These are phyloP conservation scores for Maniola hyperantus DNA, from an alignment of 2,888 invertebrate species.

Conservation along the genomic window DNA sequence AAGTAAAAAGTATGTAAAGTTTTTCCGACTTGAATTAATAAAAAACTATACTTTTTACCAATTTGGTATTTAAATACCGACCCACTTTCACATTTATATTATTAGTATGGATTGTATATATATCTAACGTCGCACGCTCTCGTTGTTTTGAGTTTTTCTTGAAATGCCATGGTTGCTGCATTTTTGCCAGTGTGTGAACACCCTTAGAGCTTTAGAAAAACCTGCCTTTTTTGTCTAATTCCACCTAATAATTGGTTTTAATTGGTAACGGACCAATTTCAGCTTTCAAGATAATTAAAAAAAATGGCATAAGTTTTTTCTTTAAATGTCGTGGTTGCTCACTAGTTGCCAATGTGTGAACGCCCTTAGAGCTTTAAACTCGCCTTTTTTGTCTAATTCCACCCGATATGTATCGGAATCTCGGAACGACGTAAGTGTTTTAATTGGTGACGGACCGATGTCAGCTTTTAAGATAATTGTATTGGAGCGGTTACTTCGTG, in stretches of 20 bases:
- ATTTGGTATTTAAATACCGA: too few relatives aligned
- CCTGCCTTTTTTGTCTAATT: slow-evolving; percentile 42
- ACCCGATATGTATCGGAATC: slow-evolving; percentile 39
- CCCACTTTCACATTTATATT: too few relatives aligned
- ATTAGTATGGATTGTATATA: too few relatives aligned
- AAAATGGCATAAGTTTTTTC: too few relatives aligned
- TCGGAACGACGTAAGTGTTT: slow-evolving; percentile 39
- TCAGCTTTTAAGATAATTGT: slow-evolving; percentile 40
- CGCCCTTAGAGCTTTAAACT: slow-evolving; percentile 32
- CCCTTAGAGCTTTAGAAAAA: slow-evolving; percentile 34
- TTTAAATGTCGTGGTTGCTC: too few relatives aligned
- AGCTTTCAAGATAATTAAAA: slow-evolving; percentile 40
- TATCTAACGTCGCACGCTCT: too few relatives aligned
- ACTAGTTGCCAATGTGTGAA: neutral
- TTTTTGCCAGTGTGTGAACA: neutral
- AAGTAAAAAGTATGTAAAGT: too few relatives aligned
- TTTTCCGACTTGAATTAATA: too few relatives aligned
- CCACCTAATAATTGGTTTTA: slow-evolving; percentile 38
- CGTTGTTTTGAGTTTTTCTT: too few relatives aligned
- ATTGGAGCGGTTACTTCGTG: slow-evolving; percentile 27
- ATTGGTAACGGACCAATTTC: slow-evolving; percentile 39
- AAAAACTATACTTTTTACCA: too few relatives aligned
- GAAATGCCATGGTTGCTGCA: too few relatives aligned
- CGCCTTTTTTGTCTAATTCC: slow-evolving; percentile 42
- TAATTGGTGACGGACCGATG: slow-evolving; percentile 40